Percentiles rank a stretch among this genome's conserved stretches.
phyloP scores from a whole-genome alignment of 1,140 invertebrate genomes.

The Drosophila cardini region DNA sequence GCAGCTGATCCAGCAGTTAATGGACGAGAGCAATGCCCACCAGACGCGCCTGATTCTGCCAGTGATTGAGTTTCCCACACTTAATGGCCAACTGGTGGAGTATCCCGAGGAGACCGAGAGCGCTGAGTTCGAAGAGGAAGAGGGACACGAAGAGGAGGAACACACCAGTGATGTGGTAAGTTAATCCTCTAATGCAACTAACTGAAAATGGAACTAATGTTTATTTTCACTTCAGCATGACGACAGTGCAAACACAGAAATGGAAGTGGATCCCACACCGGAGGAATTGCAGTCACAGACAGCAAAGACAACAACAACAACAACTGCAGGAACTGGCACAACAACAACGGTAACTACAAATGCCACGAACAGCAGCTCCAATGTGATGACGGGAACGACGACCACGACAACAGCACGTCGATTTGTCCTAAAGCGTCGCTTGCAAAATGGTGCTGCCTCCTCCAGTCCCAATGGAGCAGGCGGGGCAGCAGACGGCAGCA shows the following conservation, averaged over 20 bases:
- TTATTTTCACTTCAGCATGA: constrained; percentile 47
- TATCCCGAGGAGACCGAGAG: constrained; percentile 74
- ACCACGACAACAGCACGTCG: constrained; percentile 37
- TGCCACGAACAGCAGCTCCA: constrained; percentile 23
- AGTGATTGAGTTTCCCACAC: constrained; percentile 88
- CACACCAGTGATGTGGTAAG: constrained; percentile 60
- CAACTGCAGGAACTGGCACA: constrained; percentile 12
- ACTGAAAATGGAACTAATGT: constrained; percentile 10
- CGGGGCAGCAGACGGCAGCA: constrained; percentile 37
- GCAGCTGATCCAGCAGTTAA: constrained; percentile 89
- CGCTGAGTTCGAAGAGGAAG: constrained; percentile 83
- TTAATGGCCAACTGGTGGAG: constrained; percentile 86
- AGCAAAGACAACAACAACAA: background rate
- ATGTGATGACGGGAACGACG: constrained; percentile 32
- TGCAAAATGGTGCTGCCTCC: constrained; percentile 53
- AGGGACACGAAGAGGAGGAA: constrained; percentile 73
- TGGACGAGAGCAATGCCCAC: constrained; percentile 87
- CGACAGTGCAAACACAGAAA: constrained; percentile 56
- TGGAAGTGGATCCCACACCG: constrained; percentile 68
- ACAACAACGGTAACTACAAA: constrained; percentile 27
- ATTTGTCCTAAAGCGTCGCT: constrained; percentile 71
- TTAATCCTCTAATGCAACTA: background rate
- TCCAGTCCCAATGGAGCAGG: constrained; percentile 14
- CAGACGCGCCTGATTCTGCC: constrained; percentile 86
- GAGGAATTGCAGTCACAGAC: constrained; percentile 56